These are phyloP conservation scores for Musca vetustissima DNA, from an alignment of 1,140 invertebrate species.

Conservation along the genomic window DNA sequence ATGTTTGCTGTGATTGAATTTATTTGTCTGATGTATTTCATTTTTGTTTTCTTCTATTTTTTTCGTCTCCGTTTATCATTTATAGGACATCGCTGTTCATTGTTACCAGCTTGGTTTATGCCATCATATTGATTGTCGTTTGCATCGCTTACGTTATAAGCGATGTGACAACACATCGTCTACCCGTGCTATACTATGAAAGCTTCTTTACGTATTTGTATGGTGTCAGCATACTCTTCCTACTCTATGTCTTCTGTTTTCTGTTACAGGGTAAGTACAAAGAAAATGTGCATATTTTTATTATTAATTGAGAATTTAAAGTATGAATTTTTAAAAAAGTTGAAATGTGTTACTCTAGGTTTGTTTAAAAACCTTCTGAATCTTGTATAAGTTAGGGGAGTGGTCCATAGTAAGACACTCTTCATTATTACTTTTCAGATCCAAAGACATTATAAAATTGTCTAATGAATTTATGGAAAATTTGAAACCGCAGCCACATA, in stretches of 20 bases:
- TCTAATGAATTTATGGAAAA: no score
- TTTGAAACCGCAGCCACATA: no score
- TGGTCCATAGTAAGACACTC: no score
- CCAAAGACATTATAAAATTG: no score
- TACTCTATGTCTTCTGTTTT: slow-evolving; percentile 96
- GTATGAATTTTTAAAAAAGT: no score
- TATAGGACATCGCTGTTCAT: slow-evolving; percentile 90
- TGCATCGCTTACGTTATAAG: slow-evolving; percentile 91
- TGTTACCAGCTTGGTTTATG: slow-evolving; percentile 92
- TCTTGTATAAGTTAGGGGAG: no score
- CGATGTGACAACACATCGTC: slow-evolving; percentile 88
- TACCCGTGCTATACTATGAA: slow-evolving; percentile 90
- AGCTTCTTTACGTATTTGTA: slow-evolving; percentile 97
- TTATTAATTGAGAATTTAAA: neutral
- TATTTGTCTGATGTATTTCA: neutral
- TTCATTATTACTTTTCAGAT: no score
- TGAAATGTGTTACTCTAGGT: no score
- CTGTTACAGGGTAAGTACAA: slow-evolving; percentile 72
- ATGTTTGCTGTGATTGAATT: neutral
- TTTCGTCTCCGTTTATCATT: neutral
- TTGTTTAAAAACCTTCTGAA: no score
- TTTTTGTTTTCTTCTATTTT: neutral
- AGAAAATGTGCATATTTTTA: no score
- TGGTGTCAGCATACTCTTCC: slow-evolving; percentile 90
- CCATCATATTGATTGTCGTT: slow-evolving; percentile 85